Evolutionary conservation across 2,888 invertebrate species (phyloP).

Genomic region (Itoplectis maculator): DNA sequence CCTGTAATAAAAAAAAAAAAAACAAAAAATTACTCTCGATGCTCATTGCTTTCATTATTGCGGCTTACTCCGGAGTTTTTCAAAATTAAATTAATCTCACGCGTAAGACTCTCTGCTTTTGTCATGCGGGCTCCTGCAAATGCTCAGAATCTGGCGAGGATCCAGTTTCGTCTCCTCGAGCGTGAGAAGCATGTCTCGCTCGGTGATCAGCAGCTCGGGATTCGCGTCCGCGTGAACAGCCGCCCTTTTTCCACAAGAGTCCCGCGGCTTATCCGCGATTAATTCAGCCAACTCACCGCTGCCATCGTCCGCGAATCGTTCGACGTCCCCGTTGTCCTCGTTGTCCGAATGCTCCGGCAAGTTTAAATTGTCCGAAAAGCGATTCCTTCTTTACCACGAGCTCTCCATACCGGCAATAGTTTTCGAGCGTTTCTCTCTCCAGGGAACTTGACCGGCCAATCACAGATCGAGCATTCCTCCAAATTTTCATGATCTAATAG

Average conservation of each 20-base stretch:
- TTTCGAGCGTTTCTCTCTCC: too few species aligned
- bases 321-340: conserved; percentile 70
- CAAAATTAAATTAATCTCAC: too few species aligned
- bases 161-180: conserved; percentile 78
- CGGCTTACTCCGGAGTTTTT: too few species aligned
- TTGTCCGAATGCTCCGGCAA: conserved; percentile 81
- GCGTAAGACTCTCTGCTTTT: conserved; percentile 74
- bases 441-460: too few species aligned
- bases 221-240: conserved; percentile 77
- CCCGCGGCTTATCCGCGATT: conserved; percentile 73
- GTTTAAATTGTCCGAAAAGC: too few species aligned
- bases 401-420: too few species aligned
- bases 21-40: too few species aligned
- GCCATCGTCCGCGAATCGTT: conserved; percentile 67
- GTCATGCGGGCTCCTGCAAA: conserved; percentile 75
- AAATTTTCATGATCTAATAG: too few species aligned
- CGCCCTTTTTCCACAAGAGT: conserved; percentile 56
- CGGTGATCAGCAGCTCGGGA: conserved; percentile 77
- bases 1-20: not conserved
- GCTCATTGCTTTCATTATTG: too few species aligned
- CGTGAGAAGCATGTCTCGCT: conserved; percentile 77
- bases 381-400: too few species aligned
- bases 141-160: conserved; percentile 76
- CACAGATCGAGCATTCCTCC: too few species aligned
- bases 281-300: conserved; percentile 66